Evolutionary conservation across 2,797 vertebrate species (phyloP), one percentile per base, ranked within the genome.

Genomic region (Distichodus sexfasciatus): DNA sequence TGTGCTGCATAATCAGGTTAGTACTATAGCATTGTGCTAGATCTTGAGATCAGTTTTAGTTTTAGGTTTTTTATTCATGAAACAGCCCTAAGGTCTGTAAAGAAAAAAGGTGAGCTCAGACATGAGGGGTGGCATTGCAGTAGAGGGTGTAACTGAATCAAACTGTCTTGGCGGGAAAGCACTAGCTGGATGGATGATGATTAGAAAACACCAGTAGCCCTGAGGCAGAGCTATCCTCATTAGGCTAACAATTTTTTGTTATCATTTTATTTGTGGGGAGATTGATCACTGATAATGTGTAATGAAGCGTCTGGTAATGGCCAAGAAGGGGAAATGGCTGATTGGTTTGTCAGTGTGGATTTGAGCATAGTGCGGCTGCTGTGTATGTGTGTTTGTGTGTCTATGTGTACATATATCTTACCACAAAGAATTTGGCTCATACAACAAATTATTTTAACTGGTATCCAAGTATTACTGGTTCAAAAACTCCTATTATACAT

Each of bases 1-100:
- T 76, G 55, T 28, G 48, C 63, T 76, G 73, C 64, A 68, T 76
- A 80, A 77, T 73, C 70, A 65, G 66, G 72, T 75, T 75, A 73
- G 69, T 74, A 60, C n/a, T n/a, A n/a, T n/a, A n/a, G 63, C 76
- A 77, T 80, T 78, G 71, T 78, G 76, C 74, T 80, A 74, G 67
- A 47, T 12, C 69, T 47, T 62, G 54, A 60, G 65, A 71, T 59
- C 60, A 69, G n/a, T 10, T n/a, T 74, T 60, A 76, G 69, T 80
- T 78, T 76, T 71, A 60, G 72, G 68, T 75, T 62, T 72, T 64
- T 77, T 78, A 68, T 77, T 65, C 61, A 46, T 57, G 10, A 70
- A 66, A 70, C 55, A 38, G 46, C 48, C 63, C 41, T 7, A 28
- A 54, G 23, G n/a, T 71, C 46, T 15, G 26, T 11, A 28, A 21